Conservation (phyloP, 2,113 vertebrate genomes). For the Rhipidura dahli region DNA sequence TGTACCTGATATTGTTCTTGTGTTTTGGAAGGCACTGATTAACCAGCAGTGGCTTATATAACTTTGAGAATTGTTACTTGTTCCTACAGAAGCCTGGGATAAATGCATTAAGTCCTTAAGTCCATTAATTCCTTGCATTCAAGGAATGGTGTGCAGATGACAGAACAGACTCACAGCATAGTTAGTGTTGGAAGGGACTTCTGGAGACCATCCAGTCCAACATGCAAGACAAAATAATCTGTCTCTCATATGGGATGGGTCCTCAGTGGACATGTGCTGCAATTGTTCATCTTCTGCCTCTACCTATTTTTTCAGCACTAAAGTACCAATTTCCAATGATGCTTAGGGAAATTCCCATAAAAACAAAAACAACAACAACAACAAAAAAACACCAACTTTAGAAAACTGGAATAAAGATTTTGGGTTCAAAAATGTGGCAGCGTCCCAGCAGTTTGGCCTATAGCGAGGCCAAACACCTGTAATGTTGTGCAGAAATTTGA, state of each 20-base stretch:
- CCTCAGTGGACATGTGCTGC: fast-evolving
- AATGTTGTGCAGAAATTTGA: not conserved
- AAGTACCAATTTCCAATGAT: not conserved
- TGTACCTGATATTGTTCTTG: not conserved
- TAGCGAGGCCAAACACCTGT: not conserved
- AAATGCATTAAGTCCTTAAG: not conserved
- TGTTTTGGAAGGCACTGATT: not conserved
- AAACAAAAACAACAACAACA: not conserved
- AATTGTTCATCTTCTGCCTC: not conserved
- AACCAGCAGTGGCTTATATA: not conserved
- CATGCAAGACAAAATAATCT: not conserved
- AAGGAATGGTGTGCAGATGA: not conserved
- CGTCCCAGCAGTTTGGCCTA: not conserved
- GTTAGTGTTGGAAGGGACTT: not conserved
- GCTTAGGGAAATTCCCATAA: not conserved
- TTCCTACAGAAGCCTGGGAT: not conserved
- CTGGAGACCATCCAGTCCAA: not conserved
- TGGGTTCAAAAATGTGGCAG: not conserved
- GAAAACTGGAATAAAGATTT: not conserved
- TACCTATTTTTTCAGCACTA: not conserved
- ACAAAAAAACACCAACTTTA: not conserved
- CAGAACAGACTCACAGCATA: not conserved
- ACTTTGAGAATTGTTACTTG: not conserved
- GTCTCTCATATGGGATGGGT: not conserved
- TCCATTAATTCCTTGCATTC: not conserved